Evolutionary conservation across 2,888 invertebrate genomes (phyloP).

Genomic region (Petrolisthes cinctipes): DNA sequence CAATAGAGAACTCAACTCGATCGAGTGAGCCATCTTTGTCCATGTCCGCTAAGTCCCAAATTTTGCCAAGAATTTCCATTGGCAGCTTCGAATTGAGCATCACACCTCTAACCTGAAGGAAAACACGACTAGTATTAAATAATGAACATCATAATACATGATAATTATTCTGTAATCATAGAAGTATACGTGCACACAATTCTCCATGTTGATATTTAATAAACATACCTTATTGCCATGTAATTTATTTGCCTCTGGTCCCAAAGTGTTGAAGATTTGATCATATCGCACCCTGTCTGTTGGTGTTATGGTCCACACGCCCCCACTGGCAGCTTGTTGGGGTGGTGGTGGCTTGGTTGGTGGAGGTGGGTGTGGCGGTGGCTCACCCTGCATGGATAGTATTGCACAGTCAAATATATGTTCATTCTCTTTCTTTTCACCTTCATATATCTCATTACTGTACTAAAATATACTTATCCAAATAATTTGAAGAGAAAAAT

Average conservation of each 20-base stretch:
- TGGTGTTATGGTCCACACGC: conserved; percentile 83
- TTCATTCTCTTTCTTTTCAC: not conserved
- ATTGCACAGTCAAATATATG: not conserved
- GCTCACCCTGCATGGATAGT: conserved; percentile 64
- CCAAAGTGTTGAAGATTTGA: conserved; percentile 91
- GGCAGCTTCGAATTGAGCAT: conserved; percentile 96
- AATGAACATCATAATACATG: not conserved
- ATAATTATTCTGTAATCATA: not conserved
- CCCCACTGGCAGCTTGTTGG: conserved; percentile 38
- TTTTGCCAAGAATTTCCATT: conserved; percentile 88
- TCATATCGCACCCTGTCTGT: conserved; percentile 91
- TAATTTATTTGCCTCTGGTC: conserved; percentile 88
- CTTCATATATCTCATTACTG: not conserved
- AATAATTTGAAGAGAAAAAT: not conserved
- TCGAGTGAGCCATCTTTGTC: conserved; percentile 98
- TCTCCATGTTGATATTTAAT: no score
- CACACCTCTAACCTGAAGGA: conserved; percentile 82
- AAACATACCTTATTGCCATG: conserved; percentile 87
- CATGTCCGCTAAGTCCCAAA: conserved; percentile 98
- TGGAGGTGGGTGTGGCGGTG: conserved; percentile 62
- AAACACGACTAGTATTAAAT: not conserved
- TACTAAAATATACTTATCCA: not conserved
- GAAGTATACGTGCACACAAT: no score
- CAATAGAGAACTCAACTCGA: conserved; percentile 94
- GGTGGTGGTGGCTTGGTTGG: conserved; percentile 68